Evolutionary conservation across 2,888 invertebrate genomes (phyloP).

Genomic region (Omphaloscelis lunosa): DNA sequence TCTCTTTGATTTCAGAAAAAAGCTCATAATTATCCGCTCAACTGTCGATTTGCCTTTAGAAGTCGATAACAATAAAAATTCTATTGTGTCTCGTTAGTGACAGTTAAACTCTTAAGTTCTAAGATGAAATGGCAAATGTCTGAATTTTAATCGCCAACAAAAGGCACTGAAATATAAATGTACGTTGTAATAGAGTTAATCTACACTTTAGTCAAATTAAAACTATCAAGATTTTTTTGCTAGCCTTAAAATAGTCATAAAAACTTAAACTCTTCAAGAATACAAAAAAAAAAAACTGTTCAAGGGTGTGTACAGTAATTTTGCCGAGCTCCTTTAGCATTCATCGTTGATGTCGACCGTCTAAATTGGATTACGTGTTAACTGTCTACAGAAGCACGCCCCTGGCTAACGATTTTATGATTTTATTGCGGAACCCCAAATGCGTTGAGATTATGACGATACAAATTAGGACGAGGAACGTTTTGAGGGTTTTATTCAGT

Average conservation of each 20-base stretch:
- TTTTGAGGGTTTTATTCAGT: conserved; percentile 58
- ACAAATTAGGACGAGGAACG: conserved; percentile 73
- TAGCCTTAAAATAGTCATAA: background rate
- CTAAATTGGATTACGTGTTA: conserved; percentile 89
- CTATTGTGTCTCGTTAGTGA: too few relatives aligned
- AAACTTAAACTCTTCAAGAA: conserved; percentile 21
- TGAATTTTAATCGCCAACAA: background rate
- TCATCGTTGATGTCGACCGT: conserved; percentile 79
- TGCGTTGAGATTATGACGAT: conserved; percentile 78
- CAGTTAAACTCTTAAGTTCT: background rate
- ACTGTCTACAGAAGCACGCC: conserved; percentile 78
- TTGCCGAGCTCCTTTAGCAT: conserved; percentile 84
- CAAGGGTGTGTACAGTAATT: conserved; percentile 79
- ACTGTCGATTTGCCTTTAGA: too few relatives aligned
- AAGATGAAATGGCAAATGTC: background rate
- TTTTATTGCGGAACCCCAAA: conserved; percentile 84
- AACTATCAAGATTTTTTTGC: background rate
- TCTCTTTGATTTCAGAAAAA: background rate
- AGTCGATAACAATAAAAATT: too few relatives aligned
- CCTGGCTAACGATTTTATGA: conserved; percentile 85
- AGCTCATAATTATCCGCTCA: too few relatives aligned
- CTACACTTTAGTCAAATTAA: background rate
- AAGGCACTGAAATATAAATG: background rate
- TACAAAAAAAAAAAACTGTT: conserved; percentile 54
- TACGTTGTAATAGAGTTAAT: background rate